Evolutionary conservation across 2,113 vertebrate species (phyloP).

Genomic region (Ceuthmochares aereus): DNA sequence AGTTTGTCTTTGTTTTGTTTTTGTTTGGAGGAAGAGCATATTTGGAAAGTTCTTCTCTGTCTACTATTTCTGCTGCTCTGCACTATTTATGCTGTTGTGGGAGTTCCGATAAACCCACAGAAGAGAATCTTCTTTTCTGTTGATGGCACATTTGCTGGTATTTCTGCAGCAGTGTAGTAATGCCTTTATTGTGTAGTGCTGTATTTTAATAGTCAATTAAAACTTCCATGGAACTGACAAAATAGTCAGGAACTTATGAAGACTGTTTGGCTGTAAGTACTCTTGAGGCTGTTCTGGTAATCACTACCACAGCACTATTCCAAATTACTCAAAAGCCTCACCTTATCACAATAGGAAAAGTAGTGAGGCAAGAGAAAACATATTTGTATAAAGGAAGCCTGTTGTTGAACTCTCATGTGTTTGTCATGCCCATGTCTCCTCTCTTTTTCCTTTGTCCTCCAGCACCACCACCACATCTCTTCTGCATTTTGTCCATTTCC

Average conservation of each 20-base stretch:
- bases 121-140: neutral
- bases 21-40: neutral
- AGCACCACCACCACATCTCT: neutral
- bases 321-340: neutral
- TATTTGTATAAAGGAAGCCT: neutral
- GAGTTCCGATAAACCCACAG: neutral
- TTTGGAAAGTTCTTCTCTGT: neutral
- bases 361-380: neutral
- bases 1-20: neutral
- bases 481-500: neutral
- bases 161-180: slow-evolving; percentile 17
- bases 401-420: neutral
- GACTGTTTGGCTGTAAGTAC: slow-evolving; percentile 27
- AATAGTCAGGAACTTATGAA: slow-evolving; percentile 38
- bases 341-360: neutral
- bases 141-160: neutral
- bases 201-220: slow-evolving; percentile 58
- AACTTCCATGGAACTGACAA: slow-evolving; percentile 43
- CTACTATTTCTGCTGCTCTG: neutral
- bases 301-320: neutral
- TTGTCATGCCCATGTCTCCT: neutral
- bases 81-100: slow-evolving; percentile 1
- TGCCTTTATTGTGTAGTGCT: slow-evolving; percentile 25
- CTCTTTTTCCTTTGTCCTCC: neutral
- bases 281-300: slow-evolving; percentile 27